phyloP scores from a whole-genome alignment of 2,888 invertebrate genomes.

The Diploptera punctata region DNA sequence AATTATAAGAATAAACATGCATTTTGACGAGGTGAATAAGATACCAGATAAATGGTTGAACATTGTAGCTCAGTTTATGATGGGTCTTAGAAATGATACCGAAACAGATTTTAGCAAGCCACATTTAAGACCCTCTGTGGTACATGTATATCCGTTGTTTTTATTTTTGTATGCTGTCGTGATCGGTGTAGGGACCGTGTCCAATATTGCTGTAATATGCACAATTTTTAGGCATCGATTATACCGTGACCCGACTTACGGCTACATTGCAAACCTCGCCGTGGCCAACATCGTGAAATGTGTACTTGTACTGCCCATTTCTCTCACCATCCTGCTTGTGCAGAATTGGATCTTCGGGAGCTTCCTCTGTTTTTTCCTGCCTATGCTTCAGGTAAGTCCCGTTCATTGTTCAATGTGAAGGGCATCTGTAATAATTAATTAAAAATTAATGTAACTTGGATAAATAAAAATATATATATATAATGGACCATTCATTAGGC shows the following conservation, averaged over 20 bases:
- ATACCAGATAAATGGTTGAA: conserved; percentile 51
- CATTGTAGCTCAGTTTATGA: conserved; percentile 52
- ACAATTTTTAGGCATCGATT: conserved; percentile 57
- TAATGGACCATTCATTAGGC: too few species aligned
- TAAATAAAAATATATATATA: too few species aligned
- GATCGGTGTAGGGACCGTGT: conserved; percentile 61
- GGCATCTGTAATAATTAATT: too few species aligned
- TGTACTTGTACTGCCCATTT: conserved; percentile 69
- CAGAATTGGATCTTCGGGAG: conserved; percentile 78
- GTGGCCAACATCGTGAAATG: conserved; percentile 72
- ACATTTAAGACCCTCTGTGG: conserved; percentile 63
- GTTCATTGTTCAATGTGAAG: not conserved
- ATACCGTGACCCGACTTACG: conserved; percentile 68
- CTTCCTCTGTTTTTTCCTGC: conserved; percentile 72
- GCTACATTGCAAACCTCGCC: conserved; percentile 70
- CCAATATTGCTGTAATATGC: conserved; percentile 65
- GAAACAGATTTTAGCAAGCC: conserved; percentile 64
- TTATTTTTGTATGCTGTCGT: conserved; percentile 67
- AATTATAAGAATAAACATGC: too few species aligned
- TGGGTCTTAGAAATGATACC: conserved; percentile 53
- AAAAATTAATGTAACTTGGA: too few species aligned
- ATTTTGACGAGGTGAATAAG: conserved; percentile 42
- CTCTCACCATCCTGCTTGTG: conserved; percentile 69
- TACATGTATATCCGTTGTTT: conserved; percentile 65
- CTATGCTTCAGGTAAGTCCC: conserved; percentile 70